A percentile compares a stretch with the other conserved stretches of the same genome.
Conservation (phyloP, 1,140 invertebrate species). For the Apolygus lucorum region DNA sequence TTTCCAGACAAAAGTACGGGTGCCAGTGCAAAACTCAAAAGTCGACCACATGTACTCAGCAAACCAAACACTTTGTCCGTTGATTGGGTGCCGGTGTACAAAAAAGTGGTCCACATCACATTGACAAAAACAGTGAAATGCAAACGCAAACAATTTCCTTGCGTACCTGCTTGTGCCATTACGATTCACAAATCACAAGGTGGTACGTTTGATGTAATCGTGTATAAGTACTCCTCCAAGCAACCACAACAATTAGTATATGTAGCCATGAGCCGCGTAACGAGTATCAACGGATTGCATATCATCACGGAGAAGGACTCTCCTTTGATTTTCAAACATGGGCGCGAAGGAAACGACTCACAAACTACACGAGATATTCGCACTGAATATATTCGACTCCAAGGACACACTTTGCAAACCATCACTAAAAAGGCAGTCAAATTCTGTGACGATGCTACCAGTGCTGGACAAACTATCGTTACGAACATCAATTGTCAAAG, state of each 20-base stretch:
- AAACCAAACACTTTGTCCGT: neutral
- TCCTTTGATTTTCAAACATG: neutral
- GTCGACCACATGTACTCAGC: neutral
- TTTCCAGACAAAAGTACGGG: too few species aligned
- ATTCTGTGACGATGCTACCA: neutral
- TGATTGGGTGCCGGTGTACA: neutral
- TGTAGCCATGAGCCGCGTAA: constrained; percentile 37
- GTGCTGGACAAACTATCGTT: neutral
- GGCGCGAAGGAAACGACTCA: neutral
- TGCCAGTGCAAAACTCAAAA: too few species aligned
- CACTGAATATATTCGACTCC: neutral
- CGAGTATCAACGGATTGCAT: constrained; percentile 33
- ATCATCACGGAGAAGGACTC: neutral
- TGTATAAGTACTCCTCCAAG: constrained; percentile 34
- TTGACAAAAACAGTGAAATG: neutral
- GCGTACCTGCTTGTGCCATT: constrained; percentile 32
- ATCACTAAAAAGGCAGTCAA: neutral
- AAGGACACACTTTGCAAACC: neutral
- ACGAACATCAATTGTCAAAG: neutral
- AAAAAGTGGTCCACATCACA: neutral
- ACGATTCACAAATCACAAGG: constrained; percentile 38
- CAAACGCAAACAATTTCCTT: constrained; percentile 32
- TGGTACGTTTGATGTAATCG: constrained; percentile 35
- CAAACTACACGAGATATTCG: neutral
- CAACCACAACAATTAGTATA: constrained; percentile 34